Evolutionary conservation across 1,140 invertebrate genomes (phyloP), one percentile per base, ranked within the genome.

Genomic region (Lineus longissimus): DNA sequence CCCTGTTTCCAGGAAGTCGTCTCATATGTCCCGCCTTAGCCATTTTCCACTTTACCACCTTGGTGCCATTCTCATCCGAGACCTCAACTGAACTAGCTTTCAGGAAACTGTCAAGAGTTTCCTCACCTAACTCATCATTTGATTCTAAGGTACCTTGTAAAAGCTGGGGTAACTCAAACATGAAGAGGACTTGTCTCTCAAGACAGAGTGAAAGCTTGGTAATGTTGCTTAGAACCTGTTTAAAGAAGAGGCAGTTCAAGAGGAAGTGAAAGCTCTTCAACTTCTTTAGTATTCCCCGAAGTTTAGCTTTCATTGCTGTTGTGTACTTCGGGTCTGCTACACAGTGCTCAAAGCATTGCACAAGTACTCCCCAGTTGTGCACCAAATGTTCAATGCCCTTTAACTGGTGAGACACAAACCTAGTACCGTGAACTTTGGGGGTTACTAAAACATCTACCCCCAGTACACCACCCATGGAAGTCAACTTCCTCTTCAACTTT

Each of bases 371-470:
- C 47, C 47, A 51, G 27, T 36, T 41, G 36, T 61, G 36, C 11
- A 61, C 22, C 31, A 61, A 13, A 9, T 25, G 19, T 7, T 2
- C 19, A n/a, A 45, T 23, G 15, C 59, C 31, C 2, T n/a, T 29
- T 25, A 25, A 27, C 29, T 51, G 41, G 30, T 61, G 60, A 29
- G 40, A 29, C 23, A 51, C 40, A 54, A 61, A 61, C 22, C 45
- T 6, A 17, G 43, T 61, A 15, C 60, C 43, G 19, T 61, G 60
- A 27, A 61, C 43, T 2, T 61, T 61, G 17, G 60, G 60, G 23
- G 33, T 27, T 54, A 22, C 43, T n/a, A 45, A 51, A n/a, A 47
- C 60, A 17, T 47, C 25, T 25, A 61, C 41, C 25, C 13, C 27
- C 23, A 51, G 25, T 51, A 27, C n/a, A 51, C 47, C 29, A 31